Base-by-base conservation (phyloP, 2,113 vertebrate species). In the Zosterops hypoxanthus region DNA sequence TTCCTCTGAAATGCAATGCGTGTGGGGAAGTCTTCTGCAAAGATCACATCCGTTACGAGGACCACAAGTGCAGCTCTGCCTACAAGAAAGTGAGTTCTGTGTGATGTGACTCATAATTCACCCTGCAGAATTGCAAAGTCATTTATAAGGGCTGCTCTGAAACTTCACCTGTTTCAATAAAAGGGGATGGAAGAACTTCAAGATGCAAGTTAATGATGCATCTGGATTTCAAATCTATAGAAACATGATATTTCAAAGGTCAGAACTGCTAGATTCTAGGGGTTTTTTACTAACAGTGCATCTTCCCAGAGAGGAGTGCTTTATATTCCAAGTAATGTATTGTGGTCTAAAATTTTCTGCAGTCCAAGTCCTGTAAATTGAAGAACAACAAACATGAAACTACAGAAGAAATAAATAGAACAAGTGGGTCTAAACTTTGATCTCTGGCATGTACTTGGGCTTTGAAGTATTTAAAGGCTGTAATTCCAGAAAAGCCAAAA, bases 11-110 rank as follows among this genome's bases (percentile, higher is more conserved):
- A 95, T 99, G 99, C 9, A 98, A 99, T 4, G 98, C 98, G 0
- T 99, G 99, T 97, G 88, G 98, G 53, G 98, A 98, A 23, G 98
- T 99, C 60, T 99, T 99, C 97, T 99, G 99, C 88, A 99, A 99
- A 95, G 98, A 99, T 86, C 99, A 99, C 82, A 98, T 99, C 78
- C 97, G 97, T 6, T 99, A 98, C 7, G 96, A 97, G 78, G 98
- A 97, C 65, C 99, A 99, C 95, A 98, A 97, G 56, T 99, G 99
- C 96, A 96, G 97, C n/a, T 99, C 98, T 49, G 98, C 98, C 9
- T 99, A 99, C 95, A 98, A 98, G 87, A 99, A 99, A 98, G 99
- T 99, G 97, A 96, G 76, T 53, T 31, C 3, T 72, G 2, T 5
- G 0, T 2, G 0, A 1, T 0, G 0, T 14, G 24, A 80, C 22